Conservation (phyloP, 1,140 invertebrate species). For the Mactra quadrangularis region DNA sequence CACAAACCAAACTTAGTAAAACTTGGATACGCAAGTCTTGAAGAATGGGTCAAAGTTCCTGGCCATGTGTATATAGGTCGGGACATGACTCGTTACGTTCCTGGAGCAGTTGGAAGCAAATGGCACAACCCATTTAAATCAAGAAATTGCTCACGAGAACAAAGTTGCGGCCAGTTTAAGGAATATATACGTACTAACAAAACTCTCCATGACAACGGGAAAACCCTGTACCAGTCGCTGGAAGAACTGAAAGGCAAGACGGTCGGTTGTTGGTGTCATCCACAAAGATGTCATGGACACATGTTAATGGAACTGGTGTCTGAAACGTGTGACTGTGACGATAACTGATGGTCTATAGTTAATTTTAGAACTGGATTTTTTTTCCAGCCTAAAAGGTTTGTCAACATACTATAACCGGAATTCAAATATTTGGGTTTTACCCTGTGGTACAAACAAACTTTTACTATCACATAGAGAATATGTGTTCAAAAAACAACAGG, state of each 20-base stretch:
- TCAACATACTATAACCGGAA: no score
- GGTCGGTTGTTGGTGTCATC: constrained; percentile 70
- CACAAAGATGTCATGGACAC: constrained; percentile 65
- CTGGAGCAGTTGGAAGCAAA: constrained; percentile 64
- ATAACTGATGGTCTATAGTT: no score
- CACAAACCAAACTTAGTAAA: constrained; percentile 56
- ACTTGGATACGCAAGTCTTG: constrained; percentile 58
- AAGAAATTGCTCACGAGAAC: constrained; percentile 44
- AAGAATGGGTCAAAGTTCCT: constrained; percentile 58
- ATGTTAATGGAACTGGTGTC: constrained; percentile 43
- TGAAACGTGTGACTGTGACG: constrained; percentile 36
- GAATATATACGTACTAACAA: constrained; percentile 59
- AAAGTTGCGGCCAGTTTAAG: constrained; percentile 44
- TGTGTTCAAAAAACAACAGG: no score
- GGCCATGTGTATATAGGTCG: constrained; percentile 68
- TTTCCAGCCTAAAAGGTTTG: no score
- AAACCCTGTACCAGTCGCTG: constrained; percentile 57
- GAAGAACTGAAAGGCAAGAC: constrained; percentile 65
- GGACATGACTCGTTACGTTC: constrained; percentile 64
- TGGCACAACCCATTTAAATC: constrained; percentile 66
- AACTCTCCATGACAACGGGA: constrained; percentile 32
- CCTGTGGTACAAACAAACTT: no score
- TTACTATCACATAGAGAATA: no score
- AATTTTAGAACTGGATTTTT: no score
- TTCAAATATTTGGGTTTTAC: no score